Evolutionary conservation across 2,888 invertebrate genomes (phyloP), one percentile per base, ranked within the genome.

Genomic region (Sesia bembeciformis): DNA sequence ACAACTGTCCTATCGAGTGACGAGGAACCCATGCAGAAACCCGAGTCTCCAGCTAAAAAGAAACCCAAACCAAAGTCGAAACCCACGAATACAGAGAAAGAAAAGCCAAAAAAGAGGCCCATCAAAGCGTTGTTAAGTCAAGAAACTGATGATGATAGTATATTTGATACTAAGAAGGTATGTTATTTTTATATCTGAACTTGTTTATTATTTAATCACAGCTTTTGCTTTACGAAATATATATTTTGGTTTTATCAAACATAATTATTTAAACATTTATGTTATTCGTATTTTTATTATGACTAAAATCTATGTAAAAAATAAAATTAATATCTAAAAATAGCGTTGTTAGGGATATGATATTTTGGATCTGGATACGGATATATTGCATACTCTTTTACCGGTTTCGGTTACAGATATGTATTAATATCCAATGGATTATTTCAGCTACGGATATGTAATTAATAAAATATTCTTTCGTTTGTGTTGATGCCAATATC

Each of bases 111-210:
- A 72, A 89, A 89, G 62, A 71, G 89, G 57, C 81, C 84, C 0
- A 75, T 76, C 0, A 86, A 82, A 57, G 74, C 67, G 0, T 62
- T 79, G 52, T 49, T 83, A 4, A 84, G 79, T 46, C 62, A 71
- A 3, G 84, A 84, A 40, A 80, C 79, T 6, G 90, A 90, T 53
- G 86, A 90, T 57, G 88, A 87, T 54, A 85, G 84, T 64, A 85
- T 87, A 79, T 90, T 90, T 76, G 83, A 86, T 58, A 84, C 72
- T 67, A 88, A 77, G 78, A 89, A 88, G 84, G 90, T 90, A 8
- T 46, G 23, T 23, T 23, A 23, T 23, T 23, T 23, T 23, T 23
- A 23, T 23, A 23, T 23, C 23, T 23, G 60, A 60, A 23, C 23
- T 23, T 23, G 23, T 23, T 23, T 23, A 23, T 23, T 23, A 23